Evolutionary conservation across 1,140 invertebrate genomes (phyloP), one percentile per base, ranked within the genome.

Genomic region (Popillia japonica): DNA sequence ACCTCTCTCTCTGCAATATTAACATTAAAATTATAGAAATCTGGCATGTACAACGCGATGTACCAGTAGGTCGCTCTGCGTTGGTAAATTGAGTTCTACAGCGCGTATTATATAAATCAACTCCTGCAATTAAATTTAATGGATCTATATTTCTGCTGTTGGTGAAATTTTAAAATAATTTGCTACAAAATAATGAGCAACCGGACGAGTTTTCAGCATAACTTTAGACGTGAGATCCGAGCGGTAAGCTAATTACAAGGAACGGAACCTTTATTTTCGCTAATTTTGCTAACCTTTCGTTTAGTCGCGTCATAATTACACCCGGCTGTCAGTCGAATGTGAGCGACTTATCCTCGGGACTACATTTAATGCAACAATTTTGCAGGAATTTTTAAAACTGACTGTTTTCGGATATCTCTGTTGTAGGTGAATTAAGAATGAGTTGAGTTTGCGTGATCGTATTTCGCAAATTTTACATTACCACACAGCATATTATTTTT

Each of bases 261-360:
- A 68, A 22, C 61, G 61, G 61, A 27, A 68, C 61, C 61, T 68
- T 68, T 34, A 68, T 68, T 68, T 68, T 68, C 61, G 61, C 61
- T 68, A 68, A 68, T 68, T 68, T 68, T 68, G 61, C 61, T 68
- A 68, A 68, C 61, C 61, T 68, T 68, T 68, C 61, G 61, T 68
- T 68, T 68, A 68, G 20, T 23, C 61, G 61, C 27, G 61, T 68
- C 61, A 34, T 68, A 68, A 68, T 68, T 68, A 23, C 22, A 68
- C 61, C 1, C 59, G 8, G 27, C 61, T 8, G 20, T 34, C 20
- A 68, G 22, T 68, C 61, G 61, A 68, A 68, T 68, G 61, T 68
- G 61, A 68, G 61, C 27, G 20, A 68, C 17, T 68, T 68, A 27
- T 27, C 61, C 22, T 68, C 27, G 4, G 27, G 61, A 68, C 17